phyloP scores from a whole-genome alignment of 2,888 invertebrate species.

The Fragum sueziense region DNA sequence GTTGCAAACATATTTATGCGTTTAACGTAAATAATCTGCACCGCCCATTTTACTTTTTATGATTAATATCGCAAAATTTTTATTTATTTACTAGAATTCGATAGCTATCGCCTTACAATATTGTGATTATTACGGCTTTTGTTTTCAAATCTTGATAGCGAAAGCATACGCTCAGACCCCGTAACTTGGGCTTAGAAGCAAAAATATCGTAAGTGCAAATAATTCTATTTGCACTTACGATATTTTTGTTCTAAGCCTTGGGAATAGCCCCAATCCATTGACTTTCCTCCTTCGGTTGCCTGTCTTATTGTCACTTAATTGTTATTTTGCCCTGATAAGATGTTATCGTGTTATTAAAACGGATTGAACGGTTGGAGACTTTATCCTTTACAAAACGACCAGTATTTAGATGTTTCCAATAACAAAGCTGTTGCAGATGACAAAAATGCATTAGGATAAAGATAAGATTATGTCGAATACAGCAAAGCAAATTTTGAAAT shows the following conservation, averaged over 20 bases:
- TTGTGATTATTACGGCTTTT: slow-evolving; percentile 47
- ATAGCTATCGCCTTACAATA: slow-evolving; percentile 50
- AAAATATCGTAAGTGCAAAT: too few species aligned
- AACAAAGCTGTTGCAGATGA: too few species aligned
- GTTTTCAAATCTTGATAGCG: slow-evolving; percentile 22
- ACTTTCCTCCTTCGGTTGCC: slow-evolving; percentile 14
- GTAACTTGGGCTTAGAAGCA: too few species aligned
- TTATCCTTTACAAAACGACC: too few species aligned
- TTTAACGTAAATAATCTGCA: slow-evolving; percentile 1
- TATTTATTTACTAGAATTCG: slow-evolving; percentile 41
- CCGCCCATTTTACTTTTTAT: slow-evolving; percentile 8
- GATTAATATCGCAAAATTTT: slow-evolving; percentile 20
- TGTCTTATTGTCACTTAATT: slow-evolving; percentile 22
- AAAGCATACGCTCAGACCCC: slow-evolving; percentile 3
- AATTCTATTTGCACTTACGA: too few species aligned
- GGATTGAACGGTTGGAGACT: slow-evolving; percentile 11
- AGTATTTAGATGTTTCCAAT: too few species aligned
- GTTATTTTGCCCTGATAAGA: slow-evolving; percentile 25
- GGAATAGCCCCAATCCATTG: slow-evolving; percentile 42
- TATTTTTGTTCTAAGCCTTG: too few species aligned
- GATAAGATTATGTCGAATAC: too few species aligned
- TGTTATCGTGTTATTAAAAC: slow-evolving; percentile 32
- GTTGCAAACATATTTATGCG: slow-evolving; percentile 14
- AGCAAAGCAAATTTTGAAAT: too few species aligned
- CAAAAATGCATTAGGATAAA: too few species aligned